phyloP scores from a whole-genome alignment of 2,113 vertebrate genomes.

The Zosterops pallidus region DNA sequence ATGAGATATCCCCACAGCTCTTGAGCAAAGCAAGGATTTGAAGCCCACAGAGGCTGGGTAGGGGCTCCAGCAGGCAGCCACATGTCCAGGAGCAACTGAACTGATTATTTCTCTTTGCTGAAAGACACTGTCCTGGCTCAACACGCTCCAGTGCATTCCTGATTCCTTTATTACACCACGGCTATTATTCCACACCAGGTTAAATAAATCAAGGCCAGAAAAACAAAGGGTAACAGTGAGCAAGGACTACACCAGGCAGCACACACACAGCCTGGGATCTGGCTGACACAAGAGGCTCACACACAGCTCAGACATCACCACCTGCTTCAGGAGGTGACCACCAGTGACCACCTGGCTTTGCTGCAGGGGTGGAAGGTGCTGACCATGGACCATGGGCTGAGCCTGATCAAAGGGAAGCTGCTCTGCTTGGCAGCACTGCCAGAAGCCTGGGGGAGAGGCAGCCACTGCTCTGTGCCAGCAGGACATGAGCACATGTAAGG shows the following conservation, averaged over 20 bases:
- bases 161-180: background rate
- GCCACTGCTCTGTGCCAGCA: background rate
- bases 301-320: background rate
- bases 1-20: background rate
- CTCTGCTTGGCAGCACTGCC: background rate
- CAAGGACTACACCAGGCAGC: background rate
- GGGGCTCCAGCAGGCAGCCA: background rate
- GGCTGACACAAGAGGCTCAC: background rate
- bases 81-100: background rate
- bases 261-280: background rate
- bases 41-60: background rate
- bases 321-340: background rate
- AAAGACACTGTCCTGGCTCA: background rate
- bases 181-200: background rate
- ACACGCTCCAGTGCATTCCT: background rate
- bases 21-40: background rate
- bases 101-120: background rate
- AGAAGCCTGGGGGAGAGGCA: background rate
- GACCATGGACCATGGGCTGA: background rate
- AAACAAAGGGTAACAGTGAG: background rate
- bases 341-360: background rate
- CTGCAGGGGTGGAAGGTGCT: background rate
- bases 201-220: background rate
- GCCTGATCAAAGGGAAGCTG: background rate
- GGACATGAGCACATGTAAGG: rapidly evolving